Percentiles rank a stretch among this genome's conserved stretches.
phyloP scores from a whole-genome alignment of 2,888 invertebrate genomes.

The Trachelus troglodyta region DNA sequence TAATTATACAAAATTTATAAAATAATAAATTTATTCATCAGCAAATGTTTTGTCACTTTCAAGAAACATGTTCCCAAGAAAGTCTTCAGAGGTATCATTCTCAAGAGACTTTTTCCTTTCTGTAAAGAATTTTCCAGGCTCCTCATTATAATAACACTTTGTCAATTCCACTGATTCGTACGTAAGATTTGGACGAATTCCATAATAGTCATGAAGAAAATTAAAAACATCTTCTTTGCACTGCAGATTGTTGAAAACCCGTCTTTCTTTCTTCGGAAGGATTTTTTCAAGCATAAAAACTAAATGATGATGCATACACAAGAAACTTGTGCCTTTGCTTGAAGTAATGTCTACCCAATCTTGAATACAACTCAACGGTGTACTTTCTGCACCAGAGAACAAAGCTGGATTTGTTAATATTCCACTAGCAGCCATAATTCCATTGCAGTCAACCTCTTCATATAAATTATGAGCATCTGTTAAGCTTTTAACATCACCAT shows the following conservation, averaged over 20 bases:
- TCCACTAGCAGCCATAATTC: conserved; percentile 93
- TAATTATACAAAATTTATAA: conserved; percentile 30
- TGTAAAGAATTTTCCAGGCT: conserved; percentile 14
- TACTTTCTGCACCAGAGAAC: conserved; percentile 78
- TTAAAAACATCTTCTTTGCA: conserved; percentile 76
- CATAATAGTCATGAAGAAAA: conserved; percentile 75
- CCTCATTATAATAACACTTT: conserved; percentile 13
- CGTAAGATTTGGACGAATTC: conserved; percentile 61
- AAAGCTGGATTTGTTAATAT: conserved; percentile 91
- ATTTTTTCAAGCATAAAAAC: conserved; percentile 94
- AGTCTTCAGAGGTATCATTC: conserved; percentile 11
- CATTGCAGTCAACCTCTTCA: conserved; percentile 77
- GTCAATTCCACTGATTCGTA: conserved; percentile 4
- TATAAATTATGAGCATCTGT: conserved; percentile 78
- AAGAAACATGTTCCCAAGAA: conserved; percentile 11
- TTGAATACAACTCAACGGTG: conserved; percentile 82
- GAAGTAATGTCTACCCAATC: conserved; percentile 83
- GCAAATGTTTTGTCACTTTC: conserved; percentile 17
- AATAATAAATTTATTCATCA: conserved; percentile 25
- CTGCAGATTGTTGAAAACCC: conserved; percentile 82
- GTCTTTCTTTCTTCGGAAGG: conserved; percentile 78
- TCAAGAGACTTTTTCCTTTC: conserved; percentile 6
- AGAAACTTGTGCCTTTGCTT: conserved; percentile 71
- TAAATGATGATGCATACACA: conserved; percentile 94
- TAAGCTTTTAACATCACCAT: conserved; percentile 87